Base-by-base conservation (phyloP, 2,113 vertebrate species). In the Daphoenositta chrysoptera region DNA sequence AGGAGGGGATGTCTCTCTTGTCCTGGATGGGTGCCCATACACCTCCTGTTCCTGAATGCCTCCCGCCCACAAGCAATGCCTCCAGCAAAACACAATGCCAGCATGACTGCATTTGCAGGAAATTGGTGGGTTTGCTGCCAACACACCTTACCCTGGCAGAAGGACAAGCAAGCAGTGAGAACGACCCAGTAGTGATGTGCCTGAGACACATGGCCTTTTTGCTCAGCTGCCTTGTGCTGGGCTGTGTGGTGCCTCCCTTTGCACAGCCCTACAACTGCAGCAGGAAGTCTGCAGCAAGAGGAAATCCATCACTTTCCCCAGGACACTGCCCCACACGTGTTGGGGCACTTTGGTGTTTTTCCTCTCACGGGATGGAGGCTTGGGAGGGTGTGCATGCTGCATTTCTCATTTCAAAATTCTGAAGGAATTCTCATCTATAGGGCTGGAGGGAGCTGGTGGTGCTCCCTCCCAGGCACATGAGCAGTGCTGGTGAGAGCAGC, bases 221-320 rank as follows among this genome's bases (percentile, higher is more conserved):
- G 23, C 14, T 63, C 61, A 50, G 19, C 61, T 87, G 40, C 16
- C 42, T 15, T 10, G 37, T 44, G 6, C 31, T 15, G 20, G 35
- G 47, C 77, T 7, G 2, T 8, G 21, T 7, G 1, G 58, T 72
- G 44, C 22, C 47, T 84, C 45, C 45, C 40, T 78, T 73, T 42
- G n/a, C 65, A 44, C 60, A 71, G 5, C 31, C 37, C 56, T 31
- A 22, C 26, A 21, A 37, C 39, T 23, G 48, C 70, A 57, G 60
- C 89, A 91, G 93, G 96, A 97, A 95, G 82, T 64, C 92, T 88
- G 89, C 47, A 78, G 78, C 54, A 50, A 69, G 51, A 94, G 76
- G 83, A 87, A 96, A 94, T 54, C 54, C 66, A 83, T 50, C 33
- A 40, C 50, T 93, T 95, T 70, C 77, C 88, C 87, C 81, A 88